A percentile compares a stretch with the other conserved stretches of the same genome.
Evolutionary conservation across 2,888 invertebrate genomes (phyloP).

Genomic region (Bursaphelenchus okinawaensis): DNA sequence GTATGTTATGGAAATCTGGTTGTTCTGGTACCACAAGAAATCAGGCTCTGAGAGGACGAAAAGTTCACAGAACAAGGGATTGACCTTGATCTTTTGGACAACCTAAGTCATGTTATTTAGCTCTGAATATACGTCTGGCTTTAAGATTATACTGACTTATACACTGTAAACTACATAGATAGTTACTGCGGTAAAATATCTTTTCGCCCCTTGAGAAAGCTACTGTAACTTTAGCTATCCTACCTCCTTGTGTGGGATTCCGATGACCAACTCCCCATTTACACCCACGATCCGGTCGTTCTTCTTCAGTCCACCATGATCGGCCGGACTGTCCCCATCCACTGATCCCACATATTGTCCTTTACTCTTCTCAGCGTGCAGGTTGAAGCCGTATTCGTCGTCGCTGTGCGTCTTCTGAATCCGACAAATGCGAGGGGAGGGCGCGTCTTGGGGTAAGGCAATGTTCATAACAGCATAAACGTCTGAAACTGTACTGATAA

Average conservation of each 20-base stretch:
- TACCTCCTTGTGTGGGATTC: conserved; percentile 50
- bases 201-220: conserved; percentile 2
- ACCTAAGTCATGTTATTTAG: conserved; percentile 45
- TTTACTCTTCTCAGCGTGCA: conserved; percentile 50
- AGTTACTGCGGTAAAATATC: too few relatives aligned
- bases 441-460: conserved; percentile 41
- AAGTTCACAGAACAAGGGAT: conserved; percentile 69
- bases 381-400: conserved; percentile 56
- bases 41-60: conserved; percentile 76
- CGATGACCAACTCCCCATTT: conserved; percentile 49
- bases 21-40: conserved; percentile 66
- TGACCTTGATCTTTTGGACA: conserved; percentile 48
- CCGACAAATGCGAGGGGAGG: conserved; percentile 47
- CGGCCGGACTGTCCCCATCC: conserved; percentile 38
- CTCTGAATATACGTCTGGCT: background rate
- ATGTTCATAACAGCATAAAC: background rate
- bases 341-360: conserved; percentile 54
- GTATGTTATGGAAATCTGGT: conserved; percentile 37
- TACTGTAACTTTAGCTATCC: background rate
- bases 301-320: conserved; percentile 39
- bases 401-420: conserved; percentile 35
- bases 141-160: background rate
- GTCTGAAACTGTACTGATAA: too few relatives aligned
- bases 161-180: background rate
- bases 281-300: conserved; percentile 57